Percentiles rank a stretch among this genome's conserved stretches.
These are phyloP conservation scores for Hoplodrina ambigua DNA, from an alignment of 2,888 invertebrate genomes.

Conservation along the genomic window DNA sequence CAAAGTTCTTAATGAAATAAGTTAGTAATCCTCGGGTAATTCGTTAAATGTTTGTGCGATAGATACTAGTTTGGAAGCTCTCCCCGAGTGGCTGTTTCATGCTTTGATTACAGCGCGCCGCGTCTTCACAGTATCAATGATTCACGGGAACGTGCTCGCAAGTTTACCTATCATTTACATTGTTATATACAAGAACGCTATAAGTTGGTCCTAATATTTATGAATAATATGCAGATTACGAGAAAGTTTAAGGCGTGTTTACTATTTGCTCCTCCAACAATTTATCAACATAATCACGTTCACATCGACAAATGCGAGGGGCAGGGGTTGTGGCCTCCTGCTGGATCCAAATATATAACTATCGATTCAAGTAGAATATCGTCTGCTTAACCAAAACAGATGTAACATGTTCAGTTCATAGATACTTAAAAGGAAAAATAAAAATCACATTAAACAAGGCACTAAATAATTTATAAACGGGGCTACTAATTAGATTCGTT, in stretches of 20 bases:
- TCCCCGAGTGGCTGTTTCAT: constrained; percentile 69
- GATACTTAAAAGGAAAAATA: neutral
- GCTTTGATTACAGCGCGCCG: constrained; percentile 65
- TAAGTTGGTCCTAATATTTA: constrained; percentile 55
- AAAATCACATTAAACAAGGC: neutral
- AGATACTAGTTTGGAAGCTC: constrained; percentile 74
- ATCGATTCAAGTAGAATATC: neutral
- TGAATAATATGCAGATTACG: constrained; percentile 45
- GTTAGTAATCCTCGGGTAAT: constrained; percentile 85
- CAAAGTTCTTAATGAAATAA: constrained; percentile 87
- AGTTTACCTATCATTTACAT: constrained; percentile 64
- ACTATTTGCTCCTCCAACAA: constrained; percentile 1
- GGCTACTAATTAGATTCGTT: neutral
- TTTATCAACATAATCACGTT: constrained; percentile 23
- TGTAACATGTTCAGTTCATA: neutral
- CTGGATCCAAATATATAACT: too few species aligned
- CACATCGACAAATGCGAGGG: neutral
- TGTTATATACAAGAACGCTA: constrained; percentile 53
- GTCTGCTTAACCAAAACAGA: constrained; percentile 6
- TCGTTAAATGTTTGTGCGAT: constrained; percentile 83
- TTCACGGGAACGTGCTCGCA: constrained; percentile 60
- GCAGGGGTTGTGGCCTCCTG: too few species aligned
- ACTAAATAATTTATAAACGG: neutral
- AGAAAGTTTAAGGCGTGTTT: constrained; percentile 39
- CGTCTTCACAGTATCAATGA: constrained; percentile 63